Base-by-base conservation (phyloP, 2,797 vertebrate genomes). In the Tamandua tetradactyla region DNA sequence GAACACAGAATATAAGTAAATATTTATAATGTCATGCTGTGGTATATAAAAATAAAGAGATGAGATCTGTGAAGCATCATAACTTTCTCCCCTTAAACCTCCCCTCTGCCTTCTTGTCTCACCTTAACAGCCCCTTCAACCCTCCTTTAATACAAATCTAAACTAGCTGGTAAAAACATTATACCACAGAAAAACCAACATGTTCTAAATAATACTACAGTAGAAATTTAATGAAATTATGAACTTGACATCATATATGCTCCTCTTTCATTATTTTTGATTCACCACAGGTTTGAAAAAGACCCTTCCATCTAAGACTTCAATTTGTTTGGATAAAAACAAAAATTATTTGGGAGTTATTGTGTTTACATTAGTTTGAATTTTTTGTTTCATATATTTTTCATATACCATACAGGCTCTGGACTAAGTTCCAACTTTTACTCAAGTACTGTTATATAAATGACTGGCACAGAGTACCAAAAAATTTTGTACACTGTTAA, bases 371-470 rank as follows among this genome's bases (percentile, higher is more conserved):
- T 64, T 30, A 32, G 25, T 55, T 71, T 92, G 32, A 10, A 23
- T 62, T 80, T 75, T 69, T 83, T 40, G 52, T 30, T 62, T n/a
- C 44, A 47, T 47, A 47, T 81, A 7, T 75, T 93, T 79, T 75
- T 91, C 68, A 91, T 91, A 72, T 84, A 84, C 61, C 35, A 94
- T 86, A n/a, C 0, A 42, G 42, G 87, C 37, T 91, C 80, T 80
- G 93, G 30, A 95, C 96, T 86, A 97, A 96, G 72, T 74, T 88
- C n/a, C 78, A 92, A 83, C 90, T 37, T 96, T 96, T 47, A 96
- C 71, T 69, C 82, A 22, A 95, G 80, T 89, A 93, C n/a, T 93
- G 81, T 93, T 96, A 72, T 20, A n/a, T 52, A 66, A 90, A 1
- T 72, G 49, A 74, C 10, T 30, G n/a, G 18, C 40, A 71, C 57